Percentiles rank a stretch among this genome's conserved stretches.
These are phyloP conservation scores for Atrina japonica DNA, from an alignment of 2,888 invertebrate genomes.

Conservation along the genomic window DNA sequence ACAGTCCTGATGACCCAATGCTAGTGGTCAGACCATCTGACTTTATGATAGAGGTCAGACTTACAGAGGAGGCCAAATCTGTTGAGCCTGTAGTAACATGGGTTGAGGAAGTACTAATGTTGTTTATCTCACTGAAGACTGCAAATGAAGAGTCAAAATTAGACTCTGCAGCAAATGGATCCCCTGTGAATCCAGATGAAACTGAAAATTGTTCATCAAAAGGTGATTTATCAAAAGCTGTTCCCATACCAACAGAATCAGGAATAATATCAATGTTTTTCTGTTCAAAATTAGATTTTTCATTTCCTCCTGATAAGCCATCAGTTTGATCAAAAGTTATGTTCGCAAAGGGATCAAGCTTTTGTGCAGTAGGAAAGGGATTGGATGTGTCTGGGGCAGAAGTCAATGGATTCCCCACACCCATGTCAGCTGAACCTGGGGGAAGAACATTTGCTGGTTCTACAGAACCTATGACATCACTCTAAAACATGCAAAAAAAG, in stretches of 20 bases:
- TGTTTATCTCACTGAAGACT: not conserved
- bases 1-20: no score
- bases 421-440: no score
- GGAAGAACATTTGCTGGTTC: not conserved
- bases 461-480: not conserved
- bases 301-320: no score
- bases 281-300: no score
- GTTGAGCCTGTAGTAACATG: not conserved
- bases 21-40: no score
- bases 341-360: no score
- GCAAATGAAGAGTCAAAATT: conserved; percentile 14
- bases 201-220: conserved; percentile 29
- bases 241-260: no score
- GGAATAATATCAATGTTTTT: no score
- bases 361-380: no score
- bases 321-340: no score
- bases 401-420: no score
- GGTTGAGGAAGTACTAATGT: not conserved
- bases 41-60: not conserved
- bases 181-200: conserved; percentile 3
- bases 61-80: conserved; percentile 1
- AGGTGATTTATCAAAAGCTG: conserved; percentile 1
- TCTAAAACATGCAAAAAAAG: conserved; percentile 7
- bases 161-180: conserved; percentile 26
- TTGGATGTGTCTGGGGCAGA: no score